phyloP scores from a whole-genome alignment of 2,797 vertebrate genomes.

The Lycodopsis pacificus region DNA sequence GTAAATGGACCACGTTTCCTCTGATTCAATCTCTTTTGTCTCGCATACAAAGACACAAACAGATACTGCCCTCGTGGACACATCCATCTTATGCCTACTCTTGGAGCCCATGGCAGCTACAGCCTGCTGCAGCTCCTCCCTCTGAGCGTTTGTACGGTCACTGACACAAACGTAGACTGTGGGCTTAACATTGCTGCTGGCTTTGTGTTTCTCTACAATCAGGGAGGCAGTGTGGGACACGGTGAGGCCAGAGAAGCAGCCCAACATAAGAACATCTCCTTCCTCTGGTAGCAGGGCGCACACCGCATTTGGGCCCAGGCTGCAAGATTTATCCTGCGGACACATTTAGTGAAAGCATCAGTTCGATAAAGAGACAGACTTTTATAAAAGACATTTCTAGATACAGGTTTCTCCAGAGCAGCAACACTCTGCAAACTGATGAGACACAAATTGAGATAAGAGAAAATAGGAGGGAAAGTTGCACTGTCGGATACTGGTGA shows the following conservation, averaged over 20 bases:
- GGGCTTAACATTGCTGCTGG: constrained; percentile 24
- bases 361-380: constrained; percentile 5
- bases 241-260: constrained; percentile 86
- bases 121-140: constrained; percentile 78
- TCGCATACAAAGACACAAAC: constrained; percentile 22
- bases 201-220: constrained; percentile 55
- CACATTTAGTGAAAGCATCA: constrained; percentile 29
- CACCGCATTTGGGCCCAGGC: constrained; percentile 87
- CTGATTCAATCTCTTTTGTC: constrained; percentile 7
- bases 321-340: constrained; percentile 91
- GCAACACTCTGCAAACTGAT: constrained; percentile 1
- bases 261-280: constrained; percentile 87
- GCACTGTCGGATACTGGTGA: background rate
- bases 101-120: constrained; percentile 87
- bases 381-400: background rate
- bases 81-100: constrained; percentile 78
- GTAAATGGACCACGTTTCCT: background rate
- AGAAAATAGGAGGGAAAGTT: background rate
- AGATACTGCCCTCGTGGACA: background rate
- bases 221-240: constrained; percentile 87
- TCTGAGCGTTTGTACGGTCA: constrained; percentile 74
- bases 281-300: constrained; percentile 80
- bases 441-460: constrained; percentile 7
- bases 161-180: constrained; percentile 87
- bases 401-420: constrained; percentile 3